Evolutionary conservation across 2,888 invertebrate species (phyloP), one percentile per base, ranked within the genome.

Genomic region (Hetaerina titia): DNA sequence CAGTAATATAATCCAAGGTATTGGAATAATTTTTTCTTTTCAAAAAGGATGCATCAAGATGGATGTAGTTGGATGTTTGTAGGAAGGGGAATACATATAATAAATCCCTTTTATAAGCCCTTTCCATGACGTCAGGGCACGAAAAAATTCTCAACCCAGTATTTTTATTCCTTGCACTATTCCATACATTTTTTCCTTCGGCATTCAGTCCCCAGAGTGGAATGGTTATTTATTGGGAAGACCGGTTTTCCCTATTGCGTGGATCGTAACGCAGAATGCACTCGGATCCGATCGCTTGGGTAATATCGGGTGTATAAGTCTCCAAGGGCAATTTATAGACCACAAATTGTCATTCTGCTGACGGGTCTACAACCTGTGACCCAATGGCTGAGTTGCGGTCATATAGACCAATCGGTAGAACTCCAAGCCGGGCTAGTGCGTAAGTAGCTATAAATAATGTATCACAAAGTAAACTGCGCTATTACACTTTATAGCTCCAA

Each of bases 321-420:
- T 45, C 92, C 56, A 69, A 56, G 92, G 31, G 74, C 64, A 92
- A 92, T 92, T 92, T 92, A 92, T 92, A 92, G 92, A 69, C 92
- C 69, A 92, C 92, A 92, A 92, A 92, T 92, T 92, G 92, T 92
- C 92, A 92, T 92, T 92, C 92, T 92, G 92, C 69, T 69, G 92
- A 74, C 92, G 69, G 69, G 69, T 22, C 69, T 92, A 64, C 92
- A 92, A 92, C 74, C 92, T 57, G 92, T 74, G 92, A 92, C 92
- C 92, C 69, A 56, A 92, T 92, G 69, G 92, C 60, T 92, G 92
- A 69, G 92, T 56, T 74, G 92, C 69, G 92, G 92, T 69, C 69
- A 56, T 69, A 69, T 56, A 69, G n/a, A 92, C 69, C 69, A 56
- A 2, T 92, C 64, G 56, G 45, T 92, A 69, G n/a, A 56, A 60